These are phyloP conservation scores for Caretta caretta DNA, from an alignment of 2,113 vertebrate genomes.

Conservation along the genomic window DNA sequence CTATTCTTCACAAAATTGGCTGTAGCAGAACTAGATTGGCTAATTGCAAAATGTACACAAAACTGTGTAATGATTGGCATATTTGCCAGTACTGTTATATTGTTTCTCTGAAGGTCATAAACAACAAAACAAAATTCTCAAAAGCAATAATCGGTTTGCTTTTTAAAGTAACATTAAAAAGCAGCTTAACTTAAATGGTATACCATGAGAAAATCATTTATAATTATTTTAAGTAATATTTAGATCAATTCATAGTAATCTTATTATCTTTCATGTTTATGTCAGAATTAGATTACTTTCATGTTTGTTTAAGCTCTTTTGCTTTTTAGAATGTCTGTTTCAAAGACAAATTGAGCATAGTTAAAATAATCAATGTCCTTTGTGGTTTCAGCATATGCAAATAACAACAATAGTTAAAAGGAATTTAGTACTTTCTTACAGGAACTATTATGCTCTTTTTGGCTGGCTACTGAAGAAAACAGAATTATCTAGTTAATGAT, in stretches of 20 bases:
- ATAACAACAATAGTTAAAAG: slow-evolving; percentile 69
- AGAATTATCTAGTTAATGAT: slow-evolving; percentile 28
- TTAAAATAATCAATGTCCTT: slow-evolving; percentile 84
- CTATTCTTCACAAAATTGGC: not conserved
- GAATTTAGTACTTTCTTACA: slow-evolving; percentile 24
- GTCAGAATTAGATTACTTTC: slow-evolving; percentile 91
- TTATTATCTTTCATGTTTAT: slow-evolving; percentile 89
- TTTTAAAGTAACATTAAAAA: slow-evolving; percentile 74
- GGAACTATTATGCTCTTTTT: not conserved
- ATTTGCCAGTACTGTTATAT: slow-evolving; percentile 25
- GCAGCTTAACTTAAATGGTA: slow-evolving; percentile 70
- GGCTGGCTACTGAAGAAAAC: slow-evolving; percentile 11
- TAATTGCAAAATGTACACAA: not conserved
- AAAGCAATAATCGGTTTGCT: slow-evolving; percentile 74
- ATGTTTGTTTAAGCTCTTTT: slow-evolving; percentile 91
- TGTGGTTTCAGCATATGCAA: slow-evolving; percentile 75
- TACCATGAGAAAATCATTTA: slow-evolving; percentile 89
- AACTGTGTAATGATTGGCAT: slow-evolving; percentile 35
- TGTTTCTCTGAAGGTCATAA: slow-evolving; percentile 76
- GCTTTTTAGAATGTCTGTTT: slow-evolving; percentile 87
- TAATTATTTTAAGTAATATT: slow-evolving; percentile 96
- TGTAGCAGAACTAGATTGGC: not conserved
- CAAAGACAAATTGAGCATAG: slow-evolving; percentile 87
- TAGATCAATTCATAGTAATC: slow-evolving; percentile 96
- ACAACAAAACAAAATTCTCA: slow-evolving; percentile 69